Percentiles rank a stretch among this genome's conserved stretches.
Conservation (phyloP, 1,140 invertebrate species). For the Lepidotrigona ventralis region DNA sequence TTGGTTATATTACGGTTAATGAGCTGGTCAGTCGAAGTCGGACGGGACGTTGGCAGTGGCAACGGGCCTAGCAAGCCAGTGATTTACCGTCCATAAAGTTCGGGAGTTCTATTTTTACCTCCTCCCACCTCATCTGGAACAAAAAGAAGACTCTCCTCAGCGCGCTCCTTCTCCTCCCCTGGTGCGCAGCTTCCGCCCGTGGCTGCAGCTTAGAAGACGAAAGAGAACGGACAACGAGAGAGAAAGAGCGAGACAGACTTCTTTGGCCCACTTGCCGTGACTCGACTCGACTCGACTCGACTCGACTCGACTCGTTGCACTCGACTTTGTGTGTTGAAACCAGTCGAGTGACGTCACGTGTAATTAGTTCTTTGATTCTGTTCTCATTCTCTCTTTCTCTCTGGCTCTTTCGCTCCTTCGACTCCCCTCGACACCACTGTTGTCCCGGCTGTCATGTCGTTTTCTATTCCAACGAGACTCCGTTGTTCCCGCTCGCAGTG, state of each 20-base stretch:
- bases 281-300: conserved; percentile 50
- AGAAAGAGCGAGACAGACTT: conserved; percentile 5
- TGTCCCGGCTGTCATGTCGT: not conserved
- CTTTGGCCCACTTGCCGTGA: conserved; percentile 63
- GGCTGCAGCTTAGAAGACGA: not conserved
- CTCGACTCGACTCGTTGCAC: conserved; percentile 43
- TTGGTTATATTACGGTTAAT: conserved; percentile 56
- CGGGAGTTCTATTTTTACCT: conserved; percentile 55
- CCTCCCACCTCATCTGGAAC: conserved; percentile 31
- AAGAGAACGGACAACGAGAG: not conserved
- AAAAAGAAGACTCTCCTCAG: not conserved
- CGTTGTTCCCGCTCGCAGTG: conserved; percentile 27
- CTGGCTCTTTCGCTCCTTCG: conserved; percentile 9
- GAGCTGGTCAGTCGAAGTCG: conserved; percentile 18
- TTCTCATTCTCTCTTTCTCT: conserved; percentile 17
- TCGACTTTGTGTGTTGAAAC: conserved; percentile 70
- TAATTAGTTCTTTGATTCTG: conserved; percentile 77
- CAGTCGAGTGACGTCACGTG: conserved; percentile 77
- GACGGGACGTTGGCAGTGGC: conserved; percentile 15
- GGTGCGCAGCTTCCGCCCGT: conserved; percentile 30
- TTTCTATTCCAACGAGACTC: conserved; percentile 30
- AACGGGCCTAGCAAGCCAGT: conserved; percentile 45
- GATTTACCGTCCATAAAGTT: conserved; percentile 63
- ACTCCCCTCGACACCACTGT: not conserved
- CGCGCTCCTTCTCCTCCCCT: not conserved